Conservation (phyloP, 2,797 vertebrate species). For the Ctenosaura bakeri region DNA sequence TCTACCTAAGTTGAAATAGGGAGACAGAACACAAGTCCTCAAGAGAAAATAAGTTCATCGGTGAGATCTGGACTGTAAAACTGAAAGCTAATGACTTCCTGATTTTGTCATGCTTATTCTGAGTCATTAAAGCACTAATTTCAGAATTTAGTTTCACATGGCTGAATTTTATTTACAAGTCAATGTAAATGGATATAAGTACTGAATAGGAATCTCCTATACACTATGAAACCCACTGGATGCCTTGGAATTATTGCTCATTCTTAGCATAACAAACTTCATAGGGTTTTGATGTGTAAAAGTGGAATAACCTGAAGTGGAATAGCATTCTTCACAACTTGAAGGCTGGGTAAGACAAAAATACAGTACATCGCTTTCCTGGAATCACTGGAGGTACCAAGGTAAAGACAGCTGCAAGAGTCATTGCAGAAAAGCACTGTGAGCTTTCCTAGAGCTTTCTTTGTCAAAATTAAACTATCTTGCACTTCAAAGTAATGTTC, state of each 20-base stretch:
- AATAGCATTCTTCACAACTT: background rate
- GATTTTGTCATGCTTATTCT: background rate
- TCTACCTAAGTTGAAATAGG: background rate
- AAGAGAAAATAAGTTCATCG: background rate
- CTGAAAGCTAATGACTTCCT: background rate
- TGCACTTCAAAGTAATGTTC: background rate
- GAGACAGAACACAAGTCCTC: background rate
- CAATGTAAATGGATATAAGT: background rate
- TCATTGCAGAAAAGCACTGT: background rate
- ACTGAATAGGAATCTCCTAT: background rate
- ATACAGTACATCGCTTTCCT: background rate
- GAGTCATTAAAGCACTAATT: background rate
- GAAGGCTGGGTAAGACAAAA: background rate
- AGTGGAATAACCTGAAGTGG: background rate
- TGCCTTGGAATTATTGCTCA: background rate
- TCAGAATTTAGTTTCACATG: background rate
- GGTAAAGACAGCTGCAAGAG: background rate
- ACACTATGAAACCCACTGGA: background rate
- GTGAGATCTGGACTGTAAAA: background rate
- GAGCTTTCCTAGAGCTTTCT: background rate
- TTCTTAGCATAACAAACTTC: background rate
- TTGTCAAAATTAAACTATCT: conserved; percentile 5
- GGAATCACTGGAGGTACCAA: background rate
- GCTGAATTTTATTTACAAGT: background rate
- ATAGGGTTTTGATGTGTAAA: background rate